A percentile compares a stretch with the other conserved stretches of the same genome.
Conservation (phyloP, 2,888 invertebrate species). For the Protodeltote pygarga region DNA sequence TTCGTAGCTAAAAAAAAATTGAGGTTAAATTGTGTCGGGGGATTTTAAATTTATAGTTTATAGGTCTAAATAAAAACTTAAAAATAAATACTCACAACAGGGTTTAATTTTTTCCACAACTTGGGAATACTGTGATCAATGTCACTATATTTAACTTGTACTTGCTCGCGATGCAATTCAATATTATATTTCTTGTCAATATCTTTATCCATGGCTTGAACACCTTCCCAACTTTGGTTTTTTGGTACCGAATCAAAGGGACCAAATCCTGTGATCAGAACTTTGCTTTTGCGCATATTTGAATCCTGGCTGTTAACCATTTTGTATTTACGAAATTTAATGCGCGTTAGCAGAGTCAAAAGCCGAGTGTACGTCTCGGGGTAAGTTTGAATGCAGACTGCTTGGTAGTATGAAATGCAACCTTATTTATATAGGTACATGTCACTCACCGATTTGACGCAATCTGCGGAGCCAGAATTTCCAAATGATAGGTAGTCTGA, state of each 20-base stretch:
- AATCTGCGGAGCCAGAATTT: too few relatives aligned
- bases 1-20: too few relatives aligned
- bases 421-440: too few relatives aligned
- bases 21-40: too few relatives aligned
- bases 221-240: slow-evolving; percentile 95
- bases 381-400: neutral
- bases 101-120: slow-evolving; percentile 11
- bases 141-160: slow-evolving; percentile 9
- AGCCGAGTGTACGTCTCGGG: neutral
- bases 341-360: too few relatives aligned
- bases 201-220: slow-evolving; percentile 87
- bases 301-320: slow-evolving; percentile 3
- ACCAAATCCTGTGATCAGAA: slow-evolving; percentile 92
- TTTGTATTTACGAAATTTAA: neutral
- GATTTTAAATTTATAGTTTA: too few relatives aligned
- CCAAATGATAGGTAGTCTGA: too few relatives aligned
- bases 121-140: slow-evolving; percentile 12
- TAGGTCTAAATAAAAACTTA: too few relatives aligned
- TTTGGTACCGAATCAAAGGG: slow-evolving; percentile 89
- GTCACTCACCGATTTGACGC: too few relatives aligned
- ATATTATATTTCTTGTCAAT: slow-evolving; percentile 15
- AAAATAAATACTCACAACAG: neutral
- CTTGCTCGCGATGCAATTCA: slow-evolving; percentile 4
- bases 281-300: slow-evolving; percentile 44
- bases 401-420: too few relatives aligned